Evolutionary conservation across 2,888 invertebrate genomes (phyloP).

Genomic region (Dioctria rufipes): DNA sequence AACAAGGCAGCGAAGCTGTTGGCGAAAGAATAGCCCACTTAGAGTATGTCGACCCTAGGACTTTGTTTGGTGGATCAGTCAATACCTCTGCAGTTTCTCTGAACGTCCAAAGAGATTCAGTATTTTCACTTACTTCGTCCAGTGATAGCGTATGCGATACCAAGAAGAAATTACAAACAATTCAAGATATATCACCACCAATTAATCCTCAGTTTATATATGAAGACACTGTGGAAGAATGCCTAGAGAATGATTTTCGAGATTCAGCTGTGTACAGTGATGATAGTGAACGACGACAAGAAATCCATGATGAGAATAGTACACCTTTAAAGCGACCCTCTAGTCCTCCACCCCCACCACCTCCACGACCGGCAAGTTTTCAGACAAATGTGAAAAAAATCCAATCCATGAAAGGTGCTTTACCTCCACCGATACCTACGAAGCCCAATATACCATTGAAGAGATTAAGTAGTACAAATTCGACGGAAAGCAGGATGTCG

Average conservation of each 20-base stretch:
- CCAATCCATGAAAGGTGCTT: too few species aligned
- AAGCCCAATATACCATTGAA: conserved; percentile 57
- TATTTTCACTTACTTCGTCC: conserved; percentile 70
- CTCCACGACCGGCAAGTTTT: conserved; percentile 54
- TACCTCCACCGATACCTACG: conserved; percentile 53
- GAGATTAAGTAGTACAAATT: not conserved
- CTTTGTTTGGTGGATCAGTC: conserved; percentile 72
- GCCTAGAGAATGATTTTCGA: conserved; percentile 79
- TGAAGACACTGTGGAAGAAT: conserved; percentile 82
- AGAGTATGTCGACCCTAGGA: conserved; percentile 88
- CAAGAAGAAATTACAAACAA: conserved; percentile 57
- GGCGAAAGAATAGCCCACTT: conserved; percentile 91
- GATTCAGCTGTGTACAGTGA: conserved; percentile 90
- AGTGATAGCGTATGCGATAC: conserved; percentile 69
- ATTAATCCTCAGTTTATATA: conserved; percentile 78
- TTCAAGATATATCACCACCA: not conserved
- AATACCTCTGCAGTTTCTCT: conserved; percentile 64
- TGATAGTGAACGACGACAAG: conserved; percentile 69
- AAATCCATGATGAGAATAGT: conserved; percentile 61
- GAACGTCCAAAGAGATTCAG: conserved; percentile 68
- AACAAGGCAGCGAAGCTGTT: conserved; percentile 85
- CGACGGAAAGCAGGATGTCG: not conserved
- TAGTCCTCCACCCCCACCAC: conserved; percentile 62
- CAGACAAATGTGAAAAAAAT: not conserved
- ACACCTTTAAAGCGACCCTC: conserved; percentile 25